Evolutionary conservation across 23 tunicate species (phyloP).

Genomic region (Trididemnum miniatum): DNA sequence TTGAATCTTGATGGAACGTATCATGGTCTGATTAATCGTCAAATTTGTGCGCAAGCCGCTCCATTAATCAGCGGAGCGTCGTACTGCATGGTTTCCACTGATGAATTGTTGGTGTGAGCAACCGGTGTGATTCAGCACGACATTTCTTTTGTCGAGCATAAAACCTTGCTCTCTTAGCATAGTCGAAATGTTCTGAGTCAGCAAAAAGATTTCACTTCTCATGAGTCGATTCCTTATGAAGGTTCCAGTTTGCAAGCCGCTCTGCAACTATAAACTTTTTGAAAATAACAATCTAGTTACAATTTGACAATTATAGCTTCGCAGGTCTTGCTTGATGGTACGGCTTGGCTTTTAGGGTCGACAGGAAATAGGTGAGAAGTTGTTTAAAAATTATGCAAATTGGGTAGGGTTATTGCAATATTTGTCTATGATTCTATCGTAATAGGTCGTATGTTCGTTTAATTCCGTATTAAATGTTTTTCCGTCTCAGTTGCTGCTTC

Average conservation of each 20-base stretch:
- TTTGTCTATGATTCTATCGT: too few relatives aligned
- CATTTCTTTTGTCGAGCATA: neutral
- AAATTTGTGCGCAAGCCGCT: slow-evolving; percentile 12
- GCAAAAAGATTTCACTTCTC: slow-evolving; percentile 2
- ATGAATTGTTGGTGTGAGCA: neutral
- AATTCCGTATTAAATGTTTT: too few relatives aligned
- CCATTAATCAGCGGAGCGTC: slow-evolving; percentile 1
- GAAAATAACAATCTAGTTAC: neutral
- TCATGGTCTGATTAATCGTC: slow-evolving; percentile 5
- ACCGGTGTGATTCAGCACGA: neutral
- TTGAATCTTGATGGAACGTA: neutral
- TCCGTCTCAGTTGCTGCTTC: too few relatives aligned
- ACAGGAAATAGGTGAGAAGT: too few relatives aligned
- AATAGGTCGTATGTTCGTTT: too few relatives aligned
- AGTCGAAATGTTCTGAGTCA: neutral
- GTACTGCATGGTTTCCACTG: neutral
- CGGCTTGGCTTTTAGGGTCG: neutral
- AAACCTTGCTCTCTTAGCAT: slow-evolving; percentile 1
- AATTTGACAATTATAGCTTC: neutral
- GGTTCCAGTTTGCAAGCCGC: neutral
- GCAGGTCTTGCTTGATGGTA: neutral
- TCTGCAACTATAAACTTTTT: slow-evolving; percentile 18
- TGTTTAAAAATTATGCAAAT: too few relatives aligned
- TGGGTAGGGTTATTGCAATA: too few relatives aligned
- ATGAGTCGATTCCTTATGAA: neutral